phyloP scores from a whole-genome alignment of 2,113 vertebrate genomes.

The Podarcis muralis region DNA sequence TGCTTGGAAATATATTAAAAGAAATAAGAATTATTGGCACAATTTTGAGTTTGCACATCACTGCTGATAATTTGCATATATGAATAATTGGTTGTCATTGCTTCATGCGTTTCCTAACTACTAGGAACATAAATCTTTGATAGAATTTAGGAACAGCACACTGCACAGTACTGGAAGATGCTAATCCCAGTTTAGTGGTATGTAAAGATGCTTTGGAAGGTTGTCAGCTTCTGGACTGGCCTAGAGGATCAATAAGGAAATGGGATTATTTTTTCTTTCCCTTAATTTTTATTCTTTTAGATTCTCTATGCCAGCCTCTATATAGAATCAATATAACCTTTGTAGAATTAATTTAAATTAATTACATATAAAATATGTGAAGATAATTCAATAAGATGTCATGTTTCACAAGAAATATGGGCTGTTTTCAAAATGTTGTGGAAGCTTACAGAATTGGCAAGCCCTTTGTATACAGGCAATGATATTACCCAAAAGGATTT shows the following conservation, averaged over 20 bases:
- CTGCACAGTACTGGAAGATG: background rate
- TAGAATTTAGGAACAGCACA: background rate
- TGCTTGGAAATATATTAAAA: background rate
- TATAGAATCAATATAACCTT: background rate
- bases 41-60: background rate
- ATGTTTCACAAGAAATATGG: background rate
- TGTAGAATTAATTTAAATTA: background rate
- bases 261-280: background rate
- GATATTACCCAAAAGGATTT: conserved; percentile 17
- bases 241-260: conserved; percentile 15
- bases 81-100: background rate
- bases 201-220: background rate
- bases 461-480: conserved; percentile 20
- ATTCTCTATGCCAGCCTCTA: conserved; percentile 5
- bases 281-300: background rate
- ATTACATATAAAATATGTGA: background rate
- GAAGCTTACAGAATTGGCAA: conserved; percentile 8
- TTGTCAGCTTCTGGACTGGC: background rate
- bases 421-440: background rate
- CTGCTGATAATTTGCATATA: background rate
- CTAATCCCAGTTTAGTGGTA: background rate
- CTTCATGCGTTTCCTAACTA: background rate
- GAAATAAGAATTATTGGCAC: background rate
- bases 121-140: background rate
- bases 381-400: background rate